A percentile compares a stretch with the other conserved stretches of the same genome.
These are phyloP conservation scores for Seira musarum DNA, from an alignment of 2,888 invertebrate species.

Conservation along the genomic window DNA sequence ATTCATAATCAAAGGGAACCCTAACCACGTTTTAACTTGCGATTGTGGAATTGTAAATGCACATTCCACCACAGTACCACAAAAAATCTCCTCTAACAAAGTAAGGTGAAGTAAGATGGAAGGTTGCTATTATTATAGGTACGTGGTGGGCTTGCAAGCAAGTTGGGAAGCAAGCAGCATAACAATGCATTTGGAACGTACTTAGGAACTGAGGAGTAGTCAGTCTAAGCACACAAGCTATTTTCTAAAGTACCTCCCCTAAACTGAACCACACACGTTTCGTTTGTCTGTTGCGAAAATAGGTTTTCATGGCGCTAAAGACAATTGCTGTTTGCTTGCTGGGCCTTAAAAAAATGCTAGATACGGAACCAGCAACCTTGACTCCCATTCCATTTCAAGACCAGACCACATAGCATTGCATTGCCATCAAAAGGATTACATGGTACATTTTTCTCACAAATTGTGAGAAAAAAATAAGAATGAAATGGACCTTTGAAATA, in stretches of 20 bases:
- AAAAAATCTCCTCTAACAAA: constrained; percentile 4
- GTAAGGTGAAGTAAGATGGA: neutral
- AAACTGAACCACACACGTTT: too few species aligned
- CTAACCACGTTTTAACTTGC: neutral
- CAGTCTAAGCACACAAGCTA: too few species aligned
- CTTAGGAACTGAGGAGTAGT: too few species aligned
- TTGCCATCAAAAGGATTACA: constrained; percentile 31
- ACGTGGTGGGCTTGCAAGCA: neutral
- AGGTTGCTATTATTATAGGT: neutral
- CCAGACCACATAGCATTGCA: neutral
- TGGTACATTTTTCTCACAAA: neutral
- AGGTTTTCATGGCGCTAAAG: too few species aligned
- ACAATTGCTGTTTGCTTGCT: too few species aligned
- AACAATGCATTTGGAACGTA: too few species aligned
- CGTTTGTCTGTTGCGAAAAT: too few species aligned
- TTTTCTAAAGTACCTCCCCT: too few species aligned
- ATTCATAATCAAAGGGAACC: constrained; percentile 18
- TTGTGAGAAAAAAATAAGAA: neutral
- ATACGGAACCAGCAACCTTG: constrained; percentile 44
- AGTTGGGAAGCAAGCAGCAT: too few species aligned
- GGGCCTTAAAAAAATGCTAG: too few species aligned
- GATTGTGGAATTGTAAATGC: neutral
- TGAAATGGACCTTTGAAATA: too few species aligned
- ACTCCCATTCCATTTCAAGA: constrained; percentile 57
- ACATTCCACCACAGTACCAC: neutral